Conservation (phyloP, 2,113 vertebrate species). For the Irena cyanogastra region DNA sequence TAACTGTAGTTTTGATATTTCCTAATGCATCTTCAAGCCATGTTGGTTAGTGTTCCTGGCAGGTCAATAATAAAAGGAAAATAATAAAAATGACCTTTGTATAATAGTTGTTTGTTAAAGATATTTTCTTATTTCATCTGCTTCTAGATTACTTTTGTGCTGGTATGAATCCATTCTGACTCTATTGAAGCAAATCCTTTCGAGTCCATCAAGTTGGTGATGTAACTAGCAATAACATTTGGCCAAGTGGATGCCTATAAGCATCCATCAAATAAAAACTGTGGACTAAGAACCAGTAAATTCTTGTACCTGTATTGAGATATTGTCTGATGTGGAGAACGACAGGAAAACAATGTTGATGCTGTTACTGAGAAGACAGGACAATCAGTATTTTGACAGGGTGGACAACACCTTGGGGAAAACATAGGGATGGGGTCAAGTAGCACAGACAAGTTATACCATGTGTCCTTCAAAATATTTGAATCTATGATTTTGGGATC, state of each 20-base stretch:
- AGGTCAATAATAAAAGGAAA: slow-evolving; percentile 6
- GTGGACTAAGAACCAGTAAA: background rate
- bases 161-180: background rate
- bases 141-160: background rate
- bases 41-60: background rate
- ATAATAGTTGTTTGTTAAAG: background rate
- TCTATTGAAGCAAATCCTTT: background rate
- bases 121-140: background rate
- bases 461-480: slow-evolving; percentile 2
- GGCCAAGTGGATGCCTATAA: background rate
- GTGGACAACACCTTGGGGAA: background rate
- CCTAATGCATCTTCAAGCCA: background rate
- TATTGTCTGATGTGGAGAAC: background rate
- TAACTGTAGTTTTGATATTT: background rate
- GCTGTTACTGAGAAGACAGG: background rate
- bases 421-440: background rate
- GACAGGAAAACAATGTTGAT: background rate
- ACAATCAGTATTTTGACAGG: background rate
- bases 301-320: background rate
- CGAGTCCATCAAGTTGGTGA: background rate
- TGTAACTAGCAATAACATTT: background rate
- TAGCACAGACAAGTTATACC: background rate
- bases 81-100: slow-evolving; percentile 5
- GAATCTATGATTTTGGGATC: background rate
- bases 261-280: background rate